Evolutionary conservation across 1,140 invertebrate species (phyloP), one percentile per base, ranked within the genome.

Genomic region (Cephus cinctus): DNA sequence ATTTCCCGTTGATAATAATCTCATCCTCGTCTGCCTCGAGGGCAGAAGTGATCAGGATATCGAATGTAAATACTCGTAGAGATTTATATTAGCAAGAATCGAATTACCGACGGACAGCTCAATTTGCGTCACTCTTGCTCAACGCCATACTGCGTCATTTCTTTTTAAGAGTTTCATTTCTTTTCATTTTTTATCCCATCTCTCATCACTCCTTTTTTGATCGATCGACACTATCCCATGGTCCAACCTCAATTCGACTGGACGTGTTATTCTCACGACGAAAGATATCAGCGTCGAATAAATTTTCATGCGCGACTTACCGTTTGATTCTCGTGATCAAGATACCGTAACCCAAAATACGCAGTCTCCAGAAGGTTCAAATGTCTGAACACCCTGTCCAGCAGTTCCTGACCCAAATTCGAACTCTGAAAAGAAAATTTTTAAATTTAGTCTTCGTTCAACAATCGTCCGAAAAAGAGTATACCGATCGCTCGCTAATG

Each of bases 341-440:
- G 77, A 67, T 90, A 96, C 32, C 92, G 85, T 4, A 96, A 81
- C 30, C 93, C 93, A 73, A 96, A 96, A 71, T 95, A 96, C 46
- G 90, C 88, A 16, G 92, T 96, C 77, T 96, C 93, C 55, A 95
- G 75, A 30, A 96, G 81, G 78, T 94, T 94, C 47, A 96, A 80
- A 70, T 94, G 90, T 55, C 87, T 84, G 73, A 92, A 94, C 22
- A 94, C 90, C 51, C 89, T 85, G 69, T 95, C 91, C 63, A 95
- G 69, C 36, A 96, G 69, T 51, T 89, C 87, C 73, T 95, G 92
- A 11, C 92, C 93, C 4, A 83, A 81, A 65, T 85, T 88, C 59
- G 85, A 86, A 69, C 88, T 87, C 91, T 94, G 83, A 47, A 84
- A 86, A 71, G 69, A n/a, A n/a, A n/a, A n/a, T n/a, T n/a, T n/a